A percentile compares a stretch with the other conserved stretches of the same genome.
Conservation (phyloP, 2,888 invertebrate species). For the Chymomyza amoena region DNA sequence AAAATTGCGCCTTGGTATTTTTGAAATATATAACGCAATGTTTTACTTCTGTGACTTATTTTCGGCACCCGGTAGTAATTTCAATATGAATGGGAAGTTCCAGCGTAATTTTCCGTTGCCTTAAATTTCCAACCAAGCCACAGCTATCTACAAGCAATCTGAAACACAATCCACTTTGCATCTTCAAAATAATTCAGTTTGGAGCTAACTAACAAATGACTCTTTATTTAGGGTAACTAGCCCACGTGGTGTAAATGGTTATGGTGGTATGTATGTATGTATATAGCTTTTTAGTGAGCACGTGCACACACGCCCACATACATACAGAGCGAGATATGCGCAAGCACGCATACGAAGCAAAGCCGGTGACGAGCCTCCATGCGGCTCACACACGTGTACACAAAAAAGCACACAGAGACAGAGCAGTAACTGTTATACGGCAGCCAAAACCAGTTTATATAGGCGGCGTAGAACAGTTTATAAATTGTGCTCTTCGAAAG, state of each 20-base stretch:
- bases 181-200: too few relatives aligned
- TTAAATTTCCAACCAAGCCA: too few relatives aligned
- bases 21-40: too few relatives aligned
- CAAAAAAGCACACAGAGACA: slow-evolving; percentile 3
- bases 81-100: too few relatives aligned
- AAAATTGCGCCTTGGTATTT: too few relatives aligned
- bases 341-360: slow-evolving; percentile 5
- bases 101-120: too few relatives aligned
- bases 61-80: too few relatives aligned
- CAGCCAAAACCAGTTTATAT: slow-evolving; percentile 50
- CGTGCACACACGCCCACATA: background rate
- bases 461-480: slow-evolving; percentile 52
- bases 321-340: slow-evolving; percentile 11
- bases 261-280: too few relatives aligned
- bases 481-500: slow-evolving; percentile 58
- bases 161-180: too few relatives aligned
- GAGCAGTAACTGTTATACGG: slow-evolving; percentile 49
- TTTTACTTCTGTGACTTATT: too few relatives aligned
- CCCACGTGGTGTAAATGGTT: slow-evolving; percentile 23
- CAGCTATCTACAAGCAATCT: too few relatives aligned
- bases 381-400: slow-evolving; percentile 7
- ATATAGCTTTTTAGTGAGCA: background rate
- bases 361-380: slow-evolving; percentile 60
- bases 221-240: background rate
- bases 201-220: too few relatives aligned